Evolutionary conservation across 2,888 invertebrate genomes (phyloP), one percentile per base, ranked within the genome.

Genomic region (Drosophila algonquin): DNA sequence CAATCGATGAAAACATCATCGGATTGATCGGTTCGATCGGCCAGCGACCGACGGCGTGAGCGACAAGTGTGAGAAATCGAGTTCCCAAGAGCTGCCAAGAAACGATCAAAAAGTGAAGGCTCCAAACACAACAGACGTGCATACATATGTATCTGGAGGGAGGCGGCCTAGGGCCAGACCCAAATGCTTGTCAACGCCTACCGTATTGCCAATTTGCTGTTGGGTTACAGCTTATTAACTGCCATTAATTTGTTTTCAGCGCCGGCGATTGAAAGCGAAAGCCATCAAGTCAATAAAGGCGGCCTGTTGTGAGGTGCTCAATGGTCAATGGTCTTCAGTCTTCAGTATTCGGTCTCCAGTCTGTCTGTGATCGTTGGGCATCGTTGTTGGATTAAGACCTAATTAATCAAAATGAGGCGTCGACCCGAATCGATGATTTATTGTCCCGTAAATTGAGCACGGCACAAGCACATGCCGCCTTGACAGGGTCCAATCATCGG

Each of bases 41-140:
- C 24, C 21, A 55, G 53, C 74, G 82, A 79, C 63, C 73, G 82
- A 79, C 21, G 3, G 21, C 21, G 67, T 71, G 81, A 79, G 63
- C 73, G 88, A 83, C 89, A 85, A 83, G 84, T 85, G 89, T 85
- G 84, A 79, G 75, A 85, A 86, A 77, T 86, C 83, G 51, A 71
- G 70, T 86, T 88, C 76, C 74, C 44, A 53, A 46, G 6, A 14
- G n/a, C 2, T n/a, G 40, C 30, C 63, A 53, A 46, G 6, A 14
- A 40, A 7, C 40, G 40, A n/a, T 40, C 56, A 40, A 52, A 81
- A 68, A 71, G 64, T 71, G 44, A 75, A 65, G 77, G 68, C 73
- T 72, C 9, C 32, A 14, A 14, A 3, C 30, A 8, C 30, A 24
- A 24, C 24, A 24, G 1, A 24, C 24, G 5, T 7, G 7, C 6